Percentiles rank a stretch among this genome's conserved stretches.
Conservation (phyloP, 2,888 invertebrate genomes). For the Nysson spinosus region DNA sequence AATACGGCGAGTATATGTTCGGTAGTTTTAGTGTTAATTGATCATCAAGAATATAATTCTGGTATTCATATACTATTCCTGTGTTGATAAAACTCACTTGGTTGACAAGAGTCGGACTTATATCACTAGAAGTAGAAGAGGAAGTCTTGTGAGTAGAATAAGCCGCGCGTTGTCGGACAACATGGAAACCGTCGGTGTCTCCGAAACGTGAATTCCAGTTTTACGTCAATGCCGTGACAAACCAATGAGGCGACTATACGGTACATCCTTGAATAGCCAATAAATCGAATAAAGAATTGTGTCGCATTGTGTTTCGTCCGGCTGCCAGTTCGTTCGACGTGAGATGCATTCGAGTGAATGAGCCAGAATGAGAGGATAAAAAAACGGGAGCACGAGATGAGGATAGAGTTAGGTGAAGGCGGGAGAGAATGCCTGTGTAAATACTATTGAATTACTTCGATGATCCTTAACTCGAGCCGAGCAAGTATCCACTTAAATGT, state of each 20-base stretch:
- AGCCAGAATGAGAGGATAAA: not conserved
- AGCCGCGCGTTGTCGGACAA: slow-evolving; percentile 5
- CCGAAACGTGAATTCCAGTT: slow-evolving; percentile 18
- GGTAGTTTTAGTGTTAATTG: too few species aligned
- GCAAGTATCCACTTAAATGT: slow-evolving; percentile 24
- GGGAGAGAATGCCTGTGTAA: slow-evolving; percentile 35
- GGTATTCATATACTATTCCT: too few species aligned
- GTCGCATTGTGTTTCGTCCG: slow-evolving; percentile 38
- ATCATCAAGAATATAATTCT: too few species aligned
- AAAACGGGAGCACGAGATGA: not conserved
- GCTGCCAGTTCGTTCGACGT: slow-evolving; percentile 43
- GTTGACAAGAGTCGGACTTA: not conserved
- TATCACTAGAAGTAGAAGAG: slow-evolving; percentile 13
- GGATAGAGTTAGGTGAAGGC: not conserved
- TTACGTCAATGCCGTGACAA: slow-evolving; percentile 10
- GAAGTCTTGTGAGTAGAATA: slow-evolving; percentile 14
- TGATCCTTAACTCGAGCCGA: slow-evolving; percentile 43
- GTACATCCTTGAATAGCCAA: slow-evolving; percentile 30
- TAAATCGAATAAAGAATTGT: slow-evolving; percentile 41
- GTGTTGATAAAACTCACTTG: too few species aligned
- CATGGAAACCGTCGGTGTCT: slow-evolving; percentile 14
- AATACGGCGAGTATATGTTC: too few species aligned
- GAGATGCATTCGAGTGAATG: slow-evolving; percentile 20
- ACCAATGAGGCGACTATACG: not conserved
- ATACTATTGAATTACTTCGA: slow-evolving; percentile 50